Conservation (phyloP, 2,113 vertebrate species). For the Tor tambroides region DNA sequence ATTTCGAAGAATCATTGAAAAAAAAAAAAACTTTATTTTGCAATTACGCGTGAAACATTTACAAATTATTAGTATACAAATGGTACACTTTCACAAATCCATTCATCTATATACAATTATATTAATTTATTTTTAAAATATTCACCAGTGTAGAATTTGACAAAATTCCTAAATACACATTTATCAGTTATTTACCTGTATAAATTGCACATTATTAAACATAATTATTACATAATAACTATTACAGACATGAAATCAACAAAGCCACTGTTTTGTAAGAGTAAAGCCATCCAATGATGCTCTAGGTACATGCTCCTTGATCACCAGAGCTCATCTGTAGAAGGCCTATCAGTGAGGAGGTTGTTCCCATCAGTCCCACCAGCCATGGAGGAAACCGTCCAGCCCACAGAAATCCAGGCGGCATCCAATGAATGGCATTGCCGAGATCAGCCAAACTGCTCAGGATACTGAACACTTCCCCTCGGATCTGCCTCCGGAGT, state of each 20-base stretch:
- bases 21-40: neutral
- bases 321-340: slow-evolving; percentile 74
- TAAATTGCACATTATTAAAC: neutral
- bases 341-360: slow-evolving; percentile 86
- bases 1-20: neutral
- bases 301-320: slow-evolving; percentile 50
- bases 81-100: neutral
- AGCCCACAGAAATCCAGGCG: slow-evolving; percentile 88
- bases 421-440: slow-evolving; percentile 94
- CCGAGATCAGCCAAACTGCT: slow-evolving; percentile 81
- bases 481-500: slow-evolving; percentile 64
- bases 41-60: neutral
- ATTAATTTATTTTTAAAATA: neutral
- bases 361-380: slow-evolving; percentile 90
- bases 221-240: neutral
- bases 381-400: slow-evolving; percentile 87
- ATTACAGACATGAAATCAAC: neutral
- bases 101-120: neutral
- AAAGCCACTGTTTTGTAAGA: neutral
- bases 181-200: neutral
- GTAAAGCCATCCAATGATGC: neutral
- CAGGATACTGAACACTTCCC: slow-evolving; percentile 79
- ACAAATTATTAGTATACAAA: neutral
- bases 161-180: neutral
- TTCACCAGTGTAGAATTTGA: neutral